Evolutionary conservation across 2,888 invertebrate species (phyloP).

Genomic region (Catocala nupta): DNA sequence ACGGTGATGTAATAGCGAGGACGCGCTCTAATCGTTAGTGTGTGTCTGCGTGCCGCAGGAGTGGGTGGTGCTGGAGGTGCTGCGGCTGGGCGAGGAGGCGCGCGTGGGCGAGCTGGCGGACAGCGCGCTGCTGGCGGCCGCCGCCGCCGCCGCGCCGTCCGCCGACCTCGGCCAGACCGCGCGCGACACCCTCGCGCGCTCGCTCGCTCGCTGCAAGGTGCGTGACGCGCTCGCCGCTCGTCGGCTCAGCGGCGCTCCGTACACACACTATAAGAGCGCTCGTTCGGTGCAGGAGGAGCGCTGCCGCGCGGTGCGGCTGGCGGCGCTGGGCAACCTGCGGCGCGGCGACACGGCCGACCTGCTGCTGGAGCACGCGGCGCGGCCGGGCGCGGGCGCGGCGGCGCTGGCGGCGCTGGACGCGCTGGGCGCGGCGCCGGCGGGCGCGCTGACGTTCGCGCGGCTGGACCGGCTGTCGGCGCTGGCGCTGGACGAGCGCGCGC

Average conservation of each 20-base stretch:
- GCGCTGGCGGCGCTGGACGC: conserved; percentile 53
- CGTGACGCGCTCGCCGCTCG: background rate
- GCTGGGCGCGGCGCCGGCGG: conserved; percentile 32
- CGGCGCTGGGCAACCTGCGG: conserved; percentile 68
- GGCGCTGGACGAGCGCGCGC: conserved; percentile 43
- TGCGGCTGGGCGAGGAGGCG: conserved; percentile 55
- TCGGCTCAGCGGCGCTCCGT: too few species aligned
- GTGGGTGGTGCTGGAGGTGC: conserved; percentile 47
- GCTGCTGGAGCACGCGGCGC: conserved; percentile 59
- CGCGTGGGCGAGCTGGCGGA: conserved; percentile 49
- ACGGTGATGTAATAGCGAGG: too few species aligned
- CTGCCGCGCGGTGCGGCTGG: conserved; percentile 57
- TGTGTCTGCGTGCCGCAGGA: too few species aligned
- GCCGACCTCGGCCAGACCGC: conserved; percentile 17
- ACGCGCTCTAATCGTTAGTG: too few species aligned
- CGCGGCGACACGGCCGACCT: conserved; percentile 57
- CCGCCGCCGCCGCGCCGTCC: conserved; percentile 37
- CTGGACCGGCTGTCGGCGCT: conserved; percentile 42
- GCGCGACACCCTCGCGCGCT: conserved; percentile 33
- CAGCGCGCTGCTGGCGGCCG: conserved; percentile 54
- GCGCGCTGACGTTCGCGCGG: conserved; percentile 36
- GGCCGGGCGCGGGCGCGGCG: conserved; percentile 34
- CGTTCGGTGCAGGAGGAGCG: conserved; percentile 47
- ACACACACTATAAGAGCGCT: background rate
- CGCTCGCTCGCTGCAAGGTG: conserved; percentile 53